Base-by-base conservation (phyloP, 2,888 invertebrate species). In the Augochlorella aurata region DNA sequence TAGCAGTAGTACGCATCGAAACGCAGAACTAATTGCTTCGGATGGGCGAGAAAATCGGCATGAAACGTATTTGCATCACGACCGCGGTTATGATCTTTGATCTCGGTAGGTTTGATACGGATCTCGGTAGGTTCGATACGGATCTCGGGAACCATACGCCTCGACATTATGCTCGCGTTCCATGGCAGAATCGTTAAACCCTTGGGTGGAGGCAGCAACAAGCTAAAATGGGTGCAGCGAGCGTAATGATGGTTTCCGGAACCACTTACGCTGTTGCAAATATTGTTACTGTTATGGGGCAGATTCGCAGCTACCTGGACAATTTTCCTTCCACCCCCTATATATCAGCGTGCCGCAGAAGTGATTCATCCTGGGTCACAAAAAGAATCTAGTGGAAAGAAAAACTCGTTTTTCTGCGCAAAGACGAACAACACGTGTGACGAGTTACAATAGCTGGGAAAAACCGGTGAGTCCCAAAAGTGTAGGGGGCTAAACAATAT, bases 111-210 rank as follows among this genome's bases (percentile, higher is more conserved):
- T n/a, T n/a, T n/a, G n/a, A n/a, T n/a, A 9, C 54, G 76, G 76
- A 70, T 79, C 44, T 47, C 29, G 50, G n/a, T 24, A n/a, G 45
- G 69, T 63, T 76, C 74, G 81, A 88, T 86, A 73, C 74, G 77
- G 68, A 77, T 73, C 79, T 74, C 47, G 58, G 77, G 75, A 70
- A 74, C 79, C 81, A 78, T 81, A 79, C 76, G 67, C 74, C 67
- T 61, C 76, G 75, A 81, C 77, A 80, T 88, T 74, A 77, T 71
- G 68, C 74, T 63, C 76, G 52, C 65, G 76, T 82, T 83, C 81
- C 66, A 72, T 58, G 68, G 77, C 74, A 77, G 16, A 75, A 74
- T 66, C 75, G 68, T 61, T 76, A 68, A 74, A 50, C 63, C 70
- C 44, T 49, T 47, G 29, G 45, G n/a, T 45, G 66, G 73, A 72